Evolutionary conservation across 2,113 vertebrate species (phyloP), one percentile per base, ranked within the genome.

Genomic region (Bagarius yarrelli): DNA sequence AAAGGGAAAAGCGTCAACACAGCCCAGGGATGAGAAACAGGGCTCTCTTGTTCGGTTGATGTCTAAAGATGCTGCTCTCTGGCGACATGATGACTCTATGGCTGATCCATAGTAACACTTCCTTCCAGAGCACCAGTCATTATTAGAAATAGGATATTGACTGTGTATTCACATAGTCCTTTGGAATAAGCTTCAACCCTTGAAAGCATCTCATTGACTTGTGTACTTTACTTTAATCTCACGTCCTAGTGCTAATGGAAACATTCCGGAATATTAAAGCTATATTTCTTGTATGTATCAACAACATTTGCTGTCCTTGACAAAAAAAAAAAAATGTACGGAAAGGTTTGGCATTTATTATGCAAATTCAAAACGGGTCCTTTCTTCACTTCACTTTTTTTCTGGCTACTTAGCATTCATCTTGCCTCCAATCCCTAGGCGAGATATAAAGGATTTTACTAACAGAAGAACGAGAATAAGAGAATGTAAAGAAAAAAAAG

Each of bases 281-380:
- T 72, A 55, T 21, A 72, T 21, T 16, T 71, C 16, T 30, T 52
- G 47, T 25, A 71, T 9, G 40, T 27, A 18, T 67, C 21, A 19
- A 21, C 8, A n/a, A 5, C 47, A 13, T 50, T 25, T 34, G 2
- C 4, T n/a, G 57, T 52, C 53, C 23, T 74, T 47, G 23, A n/a
- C 66, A 69, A 76, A 80, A 71, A 88, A n/a, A 57, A 69, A 76
- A 80, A 71, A 88, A 80, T 78, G 83, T 86, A 85, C 86, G 86
- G 34, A 5, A 83, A 87, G 87, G 77, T 72, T 53, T 79, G 86
- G 81, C 89, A 91, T 92, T 85, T 87, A 92, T 93, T 88, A 91
- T 91, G 91, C 80, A 91, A 80, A 83, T 80, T 85, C 81, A 83
- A 86, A 85, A 89, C 88, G 87, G 87, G 88, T 83, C 83, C 89